A percentile compares a stretch with the other conserved stretches of the same genome.
phyloP scores from a whole-genome alignment of 2,797 vertebrate genomes.

The Crax fasciolata region DNA sequence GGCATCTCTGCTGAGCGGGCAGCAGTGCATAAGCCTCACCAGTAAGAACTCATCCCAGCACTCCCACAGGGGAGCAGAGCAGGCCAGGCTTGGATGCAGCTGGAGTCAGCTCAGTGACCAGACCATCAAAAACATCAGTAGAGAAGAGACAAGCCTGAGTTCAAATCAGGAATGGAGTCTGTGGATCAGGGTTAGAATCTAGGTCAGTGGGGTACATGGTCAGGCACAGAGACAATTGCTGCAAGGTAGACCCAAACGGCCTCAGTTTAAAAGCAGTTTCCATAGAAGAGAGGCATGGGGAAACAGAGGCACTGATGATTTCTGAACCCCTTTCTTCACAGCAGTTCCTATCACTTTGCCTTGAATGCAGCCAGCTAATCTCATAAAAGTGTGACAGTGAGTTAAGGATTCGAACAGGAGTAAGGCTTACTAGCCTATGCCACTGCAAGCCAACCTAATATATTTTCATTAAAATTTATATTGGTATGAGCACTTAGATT shows the following conservation, averaged over 20 bases:
- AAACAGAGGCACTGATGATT: not conserved
- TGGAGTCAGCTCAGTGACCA: not conserved
- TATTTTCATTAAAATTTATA: not conserved
- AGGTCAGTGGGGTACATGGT: not conserved
- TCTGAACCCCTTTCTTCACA: not conserved
- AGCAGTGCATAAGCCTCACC: not conserved
- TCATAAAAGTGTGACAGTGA: not conserved
- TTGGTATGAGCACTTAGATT: not conserved
- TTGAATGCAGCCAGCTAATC: not conserved
- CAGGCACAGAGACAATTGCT: not conserved
- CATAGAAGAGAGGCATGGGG: not conserved
- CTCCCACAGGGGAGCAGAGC: not conserved
- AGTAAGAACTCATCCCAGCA: not conserved
- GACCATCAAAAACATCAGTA: not conserved
- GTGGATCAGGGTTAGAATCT: not conserved
- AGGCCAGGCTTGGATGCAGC: not conserved
- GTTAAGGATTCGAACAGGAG: not conserved
- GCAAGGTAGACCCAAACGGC: not conserved
- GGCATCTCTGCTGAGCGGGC: accelerated
- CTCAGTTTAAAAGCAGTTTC: not conserved
- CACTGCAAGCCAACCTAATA: not conserved
- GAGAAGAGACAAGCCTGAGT: not conserved
- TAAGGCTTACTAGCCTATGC: not conserved
- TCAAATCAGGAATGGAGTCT: not conserved
- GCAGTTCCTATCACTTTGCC: not conserved